A percentile compares a stretch with the other conserved stretches of the same genome.
Conservation (phyloP, 2,888 invertebrate genomes). For the Molorchus minor region DNA sequence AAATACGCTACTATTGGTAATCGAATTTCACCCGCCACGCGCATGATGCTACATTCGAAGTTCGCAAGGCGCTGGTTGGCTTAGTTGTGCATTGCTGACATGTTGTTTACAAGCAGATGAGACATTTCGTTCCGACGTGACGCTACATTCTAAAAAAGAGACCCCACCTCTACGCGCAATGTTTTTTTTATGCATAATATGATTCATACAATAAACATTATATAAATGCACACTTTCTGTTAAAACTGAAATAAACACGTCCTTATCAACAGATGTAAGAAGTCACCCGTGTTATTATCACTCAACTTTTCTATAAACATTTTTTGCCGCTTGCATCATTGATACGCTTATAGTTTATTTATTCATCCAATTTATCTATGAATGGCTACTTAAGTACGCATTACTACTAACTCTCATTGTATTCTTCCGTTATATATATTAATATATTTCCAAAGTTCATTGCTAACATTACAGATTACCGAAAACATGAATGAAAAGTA, state of each 20-base stretch:
- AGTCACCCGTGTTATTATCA: conserved; percentile 27
- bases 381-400: conserved; percentile 19
- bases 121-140: too few relatives aligned
- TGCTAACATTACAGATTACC: background rate
- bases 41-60: too few relatives aligned
- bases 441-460: conserved; percentile 14
- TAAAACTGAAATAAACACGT: background rate
- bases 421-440: conserved; percentile 1
- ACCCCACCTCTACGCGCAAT: too few relatives aligned
- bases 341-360: conserved; percentile 5
- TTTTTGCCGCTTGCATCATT: conserved; percentile 20
- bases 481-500: background rate
- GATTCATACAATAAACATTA: too few relatives aligned
- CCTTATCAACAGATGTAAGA: conserved; percentile 25
- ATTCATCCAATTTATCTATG: conserved; percentile 19
- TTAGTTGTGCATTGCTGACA: too few relatives aligned
- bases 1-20: too few relatives aligned
- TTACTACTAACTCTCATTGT: background rate
- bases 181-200: too few relatives aligned
- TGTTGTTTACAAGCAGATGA: too few relatives aligned
- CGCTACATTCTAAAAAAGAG: too few relatives aligned
- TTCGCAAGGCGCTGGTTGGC: too few relatives aligned
- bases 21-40: too few relatives aligned
- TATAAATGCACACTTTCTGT: too few relatives aligned
- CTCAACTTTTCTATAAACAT: conserved; percentile 25